Conservation (phyloP, 1,140 invertebrate species). For the Aphelenchoides besseyi region DNA sequence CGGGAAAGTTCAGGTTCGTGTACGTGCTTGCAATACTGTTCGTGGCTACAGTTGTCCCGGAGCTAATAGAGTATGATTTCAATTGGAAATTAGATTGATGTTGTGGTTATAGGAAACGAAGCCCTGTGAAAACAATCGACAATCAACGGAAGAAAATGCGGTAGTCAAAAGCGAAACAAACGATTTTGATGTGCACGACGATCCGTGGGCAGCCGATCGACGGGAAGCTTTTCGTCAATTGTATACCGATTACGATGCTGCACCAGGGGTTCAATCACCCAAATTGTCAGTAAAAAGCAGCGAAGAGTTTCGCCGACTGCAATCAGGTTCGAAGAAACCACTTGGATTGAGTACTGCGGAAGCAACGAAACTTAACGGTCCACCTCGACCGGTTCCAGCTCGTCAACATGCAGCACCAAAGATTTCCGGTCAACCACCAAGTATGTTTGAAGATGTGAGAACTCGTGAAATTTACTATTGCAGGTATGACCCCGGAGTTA, state of each 20-base stretch:
- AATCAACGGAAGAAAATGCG: not conserved
- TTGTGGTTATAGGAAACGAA: constrained; percentile 39
- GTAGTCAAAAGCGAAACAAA: not conserved
- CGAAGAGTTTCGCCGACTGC: constrained; percentile 22
- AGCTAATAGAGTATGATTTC: constrained; percentile 43
- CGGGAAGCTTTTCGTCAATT: constrained; percentile 51
- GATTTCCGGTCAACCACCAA: constrained; percentile 11
- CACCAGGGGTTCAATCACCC: constrained; percentile 15
- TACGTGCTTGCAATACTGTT: constrained; percentile 62
- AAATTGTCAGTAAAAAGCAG: not conserved
- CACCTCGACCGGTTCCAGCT: not conserved
- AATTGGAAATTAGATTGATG: constrained; percentile 17
- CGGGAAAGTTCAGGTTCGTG: constrained; percentile 53
- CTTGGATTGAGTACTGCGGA: not conserved
- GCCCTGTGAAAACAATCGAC: constrained; percentile 30
- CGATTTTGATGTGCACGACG: constrained; percentile 53
- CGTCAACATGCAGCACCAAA: not conserved
- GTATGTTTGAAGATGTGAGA: not conserved
- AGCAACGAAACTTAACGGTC: not conserved
- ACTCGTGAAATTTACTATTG: not conserved
- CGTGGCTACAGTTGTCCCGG: constrained; percentile 59
- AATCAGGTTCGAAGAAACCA: not conserved
- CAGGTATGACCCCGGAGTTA: constrained; percentile 33
- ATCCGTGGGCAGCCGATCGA: constrained; percentile 57
- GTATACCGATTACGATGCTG: constrained; percentile 47